Base-by-base conservation (phyloP, 2,113 vertebrate species). In the Hyperopisus bebe region DNA sequence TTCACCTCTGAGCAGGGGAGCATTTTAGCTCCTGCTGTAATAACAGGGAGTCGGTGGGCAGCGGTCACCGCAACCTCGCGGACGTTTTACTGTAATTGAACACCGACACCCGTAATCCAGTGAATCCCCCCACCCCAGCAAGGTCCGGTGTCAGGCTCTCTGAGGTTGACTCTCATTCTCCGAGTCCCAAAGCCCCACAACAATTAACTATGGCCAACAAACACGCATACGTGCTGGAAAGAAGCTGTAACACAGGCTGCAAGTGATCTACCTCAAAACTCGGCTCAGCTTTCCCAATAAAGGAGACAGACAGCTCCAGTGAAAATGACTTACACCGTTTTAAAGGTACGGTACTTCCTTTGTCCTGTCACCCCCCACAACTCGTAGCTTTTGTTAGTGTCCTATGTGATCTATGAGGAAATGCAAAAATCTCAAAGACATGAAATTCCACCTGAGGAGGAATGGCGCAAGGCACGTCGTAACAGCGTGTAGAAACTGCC, bases 181-280 rank as follows among this genome's bases (percentile, higher is more conserved):
- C 0, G 24, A n/a, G 42, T 48, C 58, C 42, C 58, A 88, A 48
- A 80, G 47, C 47, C 66, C 88, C 88, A 31, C 42, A 70, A 50
- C 58, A 70, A 88, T 74, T 74, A 27, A 66, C 58, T 89, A 31
- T 42, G 70, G 80, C 88, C 88, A 17, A 89, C 70, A 53, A 89
- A 89, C 46, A 77, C 88, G 42, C 27, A 51, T 10, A 42, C 31
- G 47, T 48, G 13, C 9, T 35, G 35, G 66, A 21, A 15, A 55
- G 10, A 27, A 89, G 19, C 31, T 42, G 31, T 21, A 51, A 55
- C 47, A 4, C 4, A 3, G 85, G 27, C 85, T 83, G 74, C 1
- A 35, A 58, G 44, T 53, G 47, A 31, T 50, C 46, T 47, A 10
- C 44, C 44, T 10, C 48, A 46, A 88, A 82, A 89, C 70, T 62